Evolutionary conservation across 2,113 vertebrate species (phyloP).

Genomic region (Seriola dumerili): DNA sequence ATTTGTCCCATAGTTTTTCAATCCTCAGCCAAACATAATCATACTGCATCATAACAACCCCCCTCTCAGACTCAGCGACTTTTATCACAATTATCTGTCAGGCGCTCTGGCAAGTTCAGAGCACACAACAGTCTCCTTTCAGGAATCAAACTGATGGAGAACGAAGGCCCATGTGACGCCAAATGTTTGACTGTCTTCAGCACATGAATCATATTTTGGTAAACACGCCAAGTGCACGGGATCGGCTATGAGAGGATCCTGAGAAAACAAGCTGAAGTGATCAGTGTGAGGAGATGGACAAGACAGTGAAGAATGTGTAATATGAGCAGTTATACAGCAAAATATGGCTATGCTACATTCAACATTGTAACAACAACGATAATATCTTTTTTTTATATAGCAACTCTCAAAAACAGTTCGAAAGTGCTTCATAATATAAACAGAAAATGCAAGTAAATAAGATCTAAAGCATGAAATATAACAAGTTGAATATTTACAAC

Average conservation of each 20-base stretch:
- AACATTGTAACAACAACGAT: neutral
- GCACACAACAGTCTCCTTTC: slow-evolving; percentile 24
- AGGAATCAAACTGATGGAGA: slow-evolving; percentile 15
- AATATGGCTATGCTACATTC: neutral
- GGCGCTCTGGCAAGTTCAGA: neutral
- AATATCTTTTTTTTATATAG: too few species aligned
- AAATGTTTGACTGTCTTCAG: neutral
- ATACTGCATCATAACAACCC: neutral
- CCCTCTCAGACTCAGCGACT: neutral
- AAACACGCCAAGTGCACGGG: neutral
- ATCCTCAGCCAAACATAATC: neutral
- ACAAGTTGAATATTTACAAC: too few species aligned
- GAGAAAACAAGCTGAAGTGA: neutral
- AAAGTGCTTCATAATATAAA: too few species aligned
- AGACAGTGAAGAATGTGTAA: neutral
- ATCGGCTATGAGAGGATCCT: neutral
- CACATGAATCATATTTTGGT: slow-evolving; percentile 1
- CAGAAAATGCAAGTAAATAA: too few species aligned
- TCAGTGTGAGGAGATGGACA: neutral
- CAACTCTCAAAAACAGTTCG: too few species aligned
- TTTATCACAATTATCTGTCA: neutral
- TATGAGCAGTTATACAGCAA: neutral
- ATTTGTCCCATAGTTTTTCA: neutral
- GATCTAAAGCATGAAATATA: too few species aligned
- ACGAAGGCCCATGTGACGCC: neutral